These are phyloP conservation scores for Brachypodius melanocephalos DNA, from an alignment of 2,113 vertebrate species.

Conservation along the genomic window DNA sequence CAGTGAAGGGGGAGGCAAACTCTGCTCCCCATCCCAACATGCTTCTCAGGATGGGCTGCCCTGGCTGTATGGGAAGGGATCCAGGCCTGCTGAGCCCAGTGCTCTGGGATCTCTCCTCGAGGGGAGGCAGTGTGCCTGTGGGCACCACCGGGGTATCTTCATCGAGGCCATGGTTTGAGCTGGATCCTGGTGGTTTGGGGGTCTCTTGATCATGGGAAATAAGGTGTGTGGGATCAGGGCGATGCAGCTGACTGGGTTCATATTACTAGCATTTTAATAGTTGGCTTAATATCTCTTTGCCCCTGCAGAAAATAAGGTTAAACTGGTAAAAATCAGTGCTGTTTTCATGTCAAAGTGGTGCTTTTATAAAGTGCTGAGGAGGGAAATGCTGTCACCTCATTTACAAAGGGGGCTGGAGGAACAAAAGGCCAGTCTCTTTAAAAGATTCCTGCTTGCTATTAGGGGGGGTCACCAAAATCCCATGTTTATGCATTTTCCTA, in stretches of 20 bases:
- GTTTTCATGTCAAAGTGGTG: not conserved
- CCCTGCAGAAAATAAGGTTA: not conserved
- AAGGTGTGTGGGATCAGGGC: not conserved
- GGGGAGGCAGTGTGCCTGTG: not conserved
- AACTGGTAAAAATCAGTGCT: not conserved
- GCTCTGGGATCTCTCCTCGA: rapidly evolving
- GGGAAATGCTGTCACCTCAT: not conserved
- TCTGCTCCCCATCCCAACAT: not conserved
- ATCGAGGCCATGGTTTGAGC: not conserved
- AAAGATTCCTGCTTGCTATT: not conserved
- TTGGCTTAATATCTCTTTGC: not conserved
- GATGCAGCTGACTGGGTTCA: not conserved
- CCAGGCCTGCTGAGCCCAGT: not conserved
- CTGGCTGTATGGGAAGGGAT: not conserved
- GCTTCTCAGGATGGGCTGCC: not conserved
- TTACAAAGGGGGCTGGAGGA: not conserved
- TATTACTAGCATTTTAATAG: not conserved
- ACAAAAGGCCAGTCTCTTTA: not conserved
- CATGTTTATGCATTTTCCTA: not conserved
- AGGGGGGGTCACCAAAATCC: not conserved
- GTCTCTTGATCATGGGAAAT: not conserved
- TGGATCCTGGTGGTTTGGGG: not conserved
- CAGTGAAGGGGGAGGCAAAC: rapidly evolving
- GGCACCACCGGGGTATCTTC: not conserved
- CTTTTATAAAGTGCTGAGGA: not conserved